These are phyloP conservation scores for Meandrina meandrites DNA, from an alignment of 92 coral and sea anemone species.

Conservation along the genomic window DNA sequence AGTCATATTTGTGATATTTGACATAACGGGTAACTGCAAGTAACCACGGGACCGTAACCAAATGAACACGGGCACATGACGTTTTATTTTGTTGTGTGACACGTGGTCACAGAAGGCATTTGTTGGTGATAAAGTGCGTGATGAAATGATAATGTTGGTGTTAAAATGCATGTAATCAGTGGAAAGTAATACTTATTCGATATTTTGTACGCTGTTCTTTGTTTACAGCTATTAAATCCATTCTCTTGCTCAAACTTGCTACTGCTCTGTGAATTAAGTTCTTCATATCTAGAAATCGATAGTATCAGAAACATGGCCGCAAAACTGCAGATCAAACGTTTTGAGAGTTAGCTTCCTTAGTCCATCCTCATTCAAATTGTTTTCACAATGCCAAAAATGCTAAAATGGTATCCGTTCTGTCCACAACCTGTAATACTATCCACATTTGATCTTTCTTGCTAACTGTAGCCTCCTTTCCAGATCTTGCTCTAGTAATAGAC, in stretches of 20 bases:
- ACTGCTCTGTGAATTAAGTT: slow-evolving; percentile 28
- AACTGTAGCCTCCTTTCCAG: slow-evolving; percentile 21
- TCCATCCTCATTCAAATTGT: not conserved
- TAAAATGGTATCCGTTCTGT: slow-evolving; percentile 10
- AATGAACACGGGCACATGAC: no score
- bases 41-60: no score
- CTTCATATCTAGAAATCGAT: slow-evolving; percentile 25
- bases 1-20: no score
- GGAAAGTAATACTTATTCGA: no score
- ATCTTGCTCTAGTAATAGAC: slow-evolving; percentile 15
- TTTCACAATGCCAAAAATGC: not conserved
- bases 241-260: slow-evolving; percentile 51
- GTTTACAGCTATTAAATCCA: slow-evolving; percentile 15
- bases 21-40: no score
- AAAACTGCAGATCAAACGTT: slow-evolving; percentile 17
- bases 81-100: no score
- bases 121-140: no score
- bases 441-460: slow-evolving; percentile 7
- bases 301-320: not conserved
- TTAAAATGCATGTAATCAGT: no score
- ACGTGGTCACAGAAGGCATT: no score
- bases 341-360: slow-evolving; percentile 9
- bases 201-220: slow-evolving; percentile 36
- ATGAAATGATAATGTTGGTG: no score
- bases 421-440: not conserved